These are phyloP conservation scores for Aporophyla lueneburgensis DNA, from an alignment of 2,888 invertebrate genomes.

Conservation along the genomic window DNA sequence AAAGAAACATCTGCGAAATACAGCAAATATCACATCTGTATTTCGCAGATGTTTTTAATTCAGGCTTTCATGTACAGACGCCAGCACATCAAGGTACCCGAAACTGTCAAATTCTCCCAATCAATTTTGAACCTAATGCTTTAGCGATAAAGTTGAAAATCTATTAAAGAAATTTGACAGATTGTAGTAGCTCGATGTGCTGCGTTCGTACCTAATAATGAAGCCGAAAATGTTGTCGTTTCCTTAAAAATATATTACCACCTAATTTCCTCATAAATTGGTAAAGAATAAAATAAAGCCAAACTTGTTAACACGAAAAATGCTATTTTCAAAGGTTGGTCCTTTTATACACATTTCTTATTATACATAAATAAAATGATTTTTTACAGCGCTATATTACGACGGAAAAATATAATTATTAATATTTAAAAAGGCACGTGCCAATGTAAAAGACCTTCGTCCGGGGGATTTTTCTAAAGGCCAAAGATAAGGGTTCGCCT, in stretches of 20 bases:
- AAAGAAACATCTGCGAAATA: too few species aligned
- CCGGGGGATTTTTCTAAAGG: constrained; percentile 36
- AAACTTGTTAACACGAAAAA: neutral
- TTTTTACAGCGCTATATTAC: constrained; percentile 22
- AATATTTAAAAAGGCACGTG: constrained; percentile 53
- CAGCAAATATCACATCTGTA: too few species aligned
- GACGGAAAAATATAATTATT: constrained; percentile 33
- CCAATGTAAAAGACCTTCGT: constrained; percentile 12
- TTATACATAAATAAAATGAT: neutral
- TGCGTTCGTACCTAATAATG: neutral
- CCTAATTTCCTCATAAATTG: neutral
- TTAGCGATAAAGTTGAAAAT: too few species aligned
- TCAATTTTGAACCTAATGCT: too few species aligned
- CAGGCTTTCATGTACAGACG: too few species aligned
- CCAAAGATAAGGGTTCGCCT: constrained; percentile 33
- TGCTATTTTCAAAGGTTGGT: neutral
- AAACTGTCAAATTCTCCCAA: too few species aligned
- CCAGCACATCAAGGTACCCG: too few species aligned
- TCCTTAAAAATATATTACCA: neutral
- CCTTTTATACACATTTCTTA: constrained; percentile 11
- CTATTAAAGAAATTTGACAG: too few species aligned
- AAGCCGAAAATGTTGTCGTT: neutral
- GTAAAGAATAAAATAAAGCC: neutral
- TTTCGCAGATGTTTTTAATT: neutral
- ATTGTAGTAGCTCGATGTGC: too few species aligned